Evolutionary conservation across 2,888 invertebrate species (phyloP), one percentile per base, ranked within the genome.

Genomic region (Papilio gigon): DNA sequence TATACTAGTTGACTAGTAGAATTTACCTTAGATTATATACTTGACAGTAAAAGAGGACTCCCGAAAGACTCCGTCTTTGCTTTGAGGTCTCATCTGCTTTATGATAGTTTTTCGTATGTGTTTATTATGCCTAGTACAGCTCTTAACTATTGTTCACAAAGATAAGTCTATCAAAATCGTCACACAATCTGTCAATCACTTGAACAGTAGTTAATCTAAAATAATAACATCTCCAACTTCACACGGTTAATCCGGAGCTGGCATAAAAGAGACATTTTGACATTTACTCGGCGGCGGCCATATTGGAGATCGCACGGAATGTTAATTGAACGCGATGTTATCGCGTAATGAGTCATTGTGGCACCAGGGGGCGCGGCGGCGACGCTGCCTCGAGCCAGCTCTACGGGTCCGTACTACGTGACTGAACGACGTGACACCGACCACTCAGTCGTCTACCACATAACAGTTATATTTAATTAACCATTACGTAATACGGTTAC

Each of bases 291-390:
- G 80, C 83, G 81, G 78, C 76, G 75, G 77, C 75, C 77, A 75
- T 74, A 67, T 64, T 70, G 65, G 77, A 74, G 72, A 73, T 82
- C 84, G 84, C 71, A 75, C 76, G 84, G 89, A 85, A 90, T 89
- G 83, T 90, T 90, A 90, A 91, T 90, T 88, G 89, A 88, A 87
- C 74, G 77, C 76, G 87, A 90, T 89, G 78, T 72, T 90, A 91
- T 90, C 90, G 80, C 72, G 77, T 87, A 90, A 90, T 85, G 85
- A 88, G 84, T 82, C 88, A 89, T 91, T 91, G 90, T 91, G 84
- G 80, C 72, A 74, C 73, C 71, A 75, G 74, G 71, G 71, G 74
- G 67, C 74, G 67, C 71, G 81, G 83, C 76, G 75, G 80, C 22
- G 83, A 76, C 75, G 81, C 78, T 72, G 74, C 78, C 77, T 82